These are phyloP conservation scores for Sciurus vulgaris DNA, from an alignment of 2,797 vertebrate species.

Conservation along the genomic window DNA sequence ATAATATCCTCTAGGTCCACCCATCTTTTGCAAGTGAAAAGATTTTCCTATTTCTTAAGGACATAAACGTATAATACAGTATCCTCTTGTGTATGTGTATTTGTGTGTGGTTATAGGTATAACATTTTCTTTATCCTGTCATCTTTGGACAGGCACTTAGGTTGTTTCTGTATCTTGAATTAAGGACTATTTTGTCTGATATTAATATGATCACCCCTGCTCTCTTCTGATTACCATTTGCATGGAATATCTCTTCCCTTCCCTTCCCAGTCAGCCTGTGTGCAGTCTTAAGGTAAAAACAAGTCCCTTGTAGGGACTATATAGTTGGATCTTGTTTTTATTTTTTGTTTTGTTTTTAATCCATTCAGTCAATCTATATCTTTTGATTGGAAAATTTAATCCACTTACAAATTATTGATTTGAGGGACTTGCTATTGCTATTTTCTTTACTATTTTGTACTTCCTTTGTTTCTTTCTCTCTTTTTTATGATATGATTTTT, in stretches of 20 bases:
- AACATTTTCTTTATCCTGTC: background rate
- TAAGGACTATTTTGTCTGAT: background rate
- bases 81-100: background rate
- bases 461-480: background rate
- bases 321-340: background rate
- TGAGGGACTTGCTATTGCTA: background rate
- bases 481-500: background rate
- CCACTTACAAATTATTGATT: background rate
- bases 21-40: background rate
- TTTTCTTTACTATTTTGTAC: background rate
- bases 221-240: background rate
- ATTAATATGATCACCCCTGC: background rate
- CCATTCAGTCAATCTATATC: background rate
- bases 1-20: background rate
- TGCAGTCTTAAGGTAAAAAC: background rate
- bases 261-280: background rate
- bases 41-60: background rate
- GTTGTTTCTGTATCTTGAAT: background rate
- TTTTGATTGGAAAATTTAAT: background rate
- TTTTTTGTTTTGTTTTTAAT: background rate
- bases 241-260: background rate
- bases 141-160: background rate
- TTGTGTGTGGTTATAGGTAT: background rate
- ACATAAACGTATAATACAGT: background rate
- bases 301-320: background rate